Evolutionary conservation across 1,140 invertebrate species (phyloP), one percentile per base, ranked within the genome.

Genomic region (Cepaea nemoralis): DNA sequence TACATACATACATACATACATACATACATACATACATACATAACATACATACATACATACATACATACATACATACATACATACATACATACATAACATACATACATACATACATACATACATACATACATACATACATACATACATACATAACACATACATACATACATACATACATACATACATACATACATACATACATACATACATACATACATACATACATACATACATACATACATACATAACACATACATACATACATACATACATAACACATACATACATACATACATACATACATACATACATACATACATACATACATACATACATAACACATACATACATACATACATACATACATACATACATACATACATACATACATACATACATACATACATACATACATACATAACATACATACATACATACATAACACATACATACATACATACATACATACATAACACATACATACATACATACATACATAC

Each of bases 1-100:
- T 82, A 82, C 48, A 77, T 82, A 82, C 59, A 66, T 66, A 66
- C 63, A 66, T 66, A 66, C 63, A 66, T 66, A 66, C 63, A 66
- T 66, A 66, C 63, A 66, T 66, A 66, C 63, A 66, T 66, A 66
- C 63, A 66, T 66, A 66, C 63, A 66, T 66, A 66, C 63, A 66
- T 66, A n/a, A 66, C 63, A 66, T 66, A 66, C 63, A 66, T 66
- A 66, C 63, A 66, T 66, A 66, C 63, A 66, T 66, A 66, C 63
- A 66, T 66, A 66, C 63, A 66, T 66, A 66, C 63, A 66, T 66
- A 66, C 63, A 66, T 66, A 66, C 63, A 66, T 66, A 66, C 63
- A 66, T 66, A 66, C 63, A 66, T 66, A 66, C 63, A 66, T 66
- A 66, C 63, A 66, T 66, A n/a, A 66, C 63, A 66, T 66, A 66